Evolutionary conservation across 2,113 vertebrate genomes (phyloP).

Genomic region (Salvator merianae): DNA sequence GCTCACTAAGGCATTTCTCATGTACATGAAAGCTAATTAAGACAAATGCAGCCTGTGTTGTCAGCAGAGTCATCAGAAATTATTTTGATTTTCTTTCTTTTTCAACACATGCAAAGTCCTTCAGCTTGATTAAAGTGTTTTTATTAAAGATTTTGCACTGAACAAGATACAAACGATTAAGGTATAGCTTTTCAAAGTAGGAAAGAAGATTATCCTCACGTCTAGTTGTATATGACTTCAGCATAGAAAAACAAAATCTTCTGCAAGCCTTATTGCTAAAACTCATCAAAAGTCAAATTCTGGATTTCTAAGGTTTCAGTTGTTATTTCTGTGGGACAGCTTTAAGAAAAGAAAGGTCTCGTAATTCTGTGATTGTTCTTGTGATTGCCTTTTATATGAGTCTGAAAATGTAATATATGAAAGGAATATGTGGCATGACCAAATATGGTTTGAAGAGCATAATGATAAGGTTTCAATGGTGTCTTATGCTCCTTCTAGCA

Average conservation of each 20-base stretch:
- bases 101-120: not conserved
- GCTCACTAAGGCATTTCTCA: not conserved
- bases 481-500: no score
- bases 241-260: not conserved
- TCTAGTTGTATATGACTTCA: not conserved
- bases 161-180: not conserved
- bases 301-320: not conserved
- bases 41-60: not conserved
- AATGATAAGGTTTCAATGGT: no score
- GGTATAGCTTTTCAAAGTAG: not conserved
- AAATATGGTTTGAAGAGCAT: no score
- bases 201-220: not conserved
- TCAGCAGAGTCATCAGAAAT: conserved; percentile 19
- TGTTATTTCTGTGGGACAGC: not conserved
- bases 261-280: not conserved
- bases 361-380: no score
- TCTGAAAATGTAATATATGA: not conserved
- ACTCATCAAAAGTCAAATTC: not conserved
- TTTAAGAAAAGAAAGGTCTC: not conserved
- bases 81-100: not conserved
- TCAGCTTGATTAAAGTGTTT: not conserved
- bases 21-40: conserved; percentile 1
- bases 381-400: no score
- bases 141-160: not conserved
- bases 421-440: not conserved